phyloP scores from a whole-genome alignment of 2,888 invertebrate species.

The Tetramorium bicarinatum region DNA sequence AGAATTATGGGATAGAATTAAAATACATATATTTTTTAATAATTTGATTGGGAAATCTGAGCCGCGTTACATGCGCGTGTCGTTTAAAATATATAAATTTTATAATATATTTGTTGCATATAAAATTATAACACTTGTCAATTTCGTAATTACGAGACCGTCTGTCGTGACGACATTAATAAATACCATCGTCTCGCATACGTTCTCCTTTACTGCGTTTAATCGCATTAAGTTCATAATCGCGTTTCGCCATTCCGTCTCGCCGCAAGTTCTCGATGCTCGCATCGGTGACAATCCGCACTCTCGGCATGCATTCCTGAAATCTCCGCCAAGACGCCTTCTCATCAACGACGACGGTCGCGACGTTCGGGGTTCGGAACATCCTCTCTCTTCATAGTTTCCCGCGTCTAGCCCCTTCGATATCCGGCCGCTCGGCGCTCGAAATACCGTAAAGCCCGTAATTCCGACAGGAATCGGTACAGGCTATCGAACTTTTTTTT shows the following conservation, averaged over 20 bases:
- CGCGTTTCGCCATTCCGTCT: conserved; percentile 29
- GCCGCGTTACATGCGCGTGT: background rate
- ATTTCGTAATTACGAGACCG: background rate
- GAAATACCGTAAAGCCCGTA: conserved; percentile 51
- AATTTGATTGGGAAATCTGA: background rate
- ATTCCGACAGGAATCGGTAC: conserved; percentile 52
- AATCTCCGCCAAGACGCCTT: conserved; percentile 21
- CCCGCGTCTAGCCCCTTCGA: background rate
- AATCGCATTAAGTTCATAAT: conserved; percentile 32
- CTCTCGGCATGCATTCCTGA: conserved; percentile 35
- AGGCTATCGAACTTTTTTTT: background rate
- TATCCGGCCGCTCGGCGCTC: background rate
- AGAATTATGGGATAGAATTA: background rate
- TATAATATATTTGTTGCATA: background rate
- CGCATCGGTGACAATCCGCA: conserved; percentile 25
- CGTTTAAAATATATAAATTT: background rate
- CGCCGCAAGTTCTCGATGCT: conserved; percentile 27
- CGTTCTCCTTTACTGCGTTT: conserved; percentile 4
- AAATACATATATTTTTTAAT: background rate
- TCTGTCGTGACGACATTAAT: background rate
- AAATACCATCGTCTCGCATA: background rate
- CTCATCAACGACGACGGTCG: conserved; percentile 23
- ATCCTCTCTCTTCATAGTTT: conserved; percentile 30
- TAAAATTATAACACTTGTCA: background rate
- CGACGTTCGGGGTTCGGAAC: conserved; percentile 12